These are phyloP conservation scores for Stigmatopora nigra DNA, from an alignment of 2,113 vertebrate genomes.

Conservation along the genomic window DNA sequence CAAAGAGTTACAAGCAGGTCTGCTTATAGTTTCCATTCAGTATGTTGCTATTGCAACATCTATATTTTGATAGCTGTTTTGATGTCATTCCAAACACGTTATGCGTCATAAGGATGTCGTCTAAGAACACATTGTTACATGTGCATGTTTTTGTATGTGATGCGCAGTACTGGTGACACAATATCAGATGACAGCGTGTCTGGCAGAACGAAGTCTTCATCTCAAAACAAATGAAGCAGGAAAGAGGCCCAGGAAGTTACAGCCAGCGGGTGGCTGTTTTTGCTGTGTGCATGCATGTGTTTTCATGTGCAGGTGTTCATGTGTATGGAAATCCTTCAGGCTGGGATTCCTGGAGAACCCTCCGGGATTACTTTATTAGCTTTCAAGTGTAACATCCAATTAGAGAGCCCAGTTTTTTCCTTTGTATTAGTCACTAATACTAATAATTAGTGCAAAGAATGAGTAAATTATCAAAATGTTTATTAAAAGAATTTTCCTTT, in stretches of 20 bases:
- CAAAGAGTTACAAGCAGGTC: conserved; percentile 5
- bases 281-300: conserved; percentile 38
- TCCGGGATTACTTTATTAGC: conserved; percentile 33
- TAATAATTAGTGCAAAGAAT: no score
- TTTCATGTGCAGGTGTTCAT: conserved; percentile 11
- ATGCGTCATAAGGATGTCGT: conserved; percentile 21
- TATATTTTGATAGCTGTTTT: conserved; percentile 49
- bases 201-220: conserved; percentile 44
- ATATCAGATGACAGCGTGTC: conserved; percentile 40
- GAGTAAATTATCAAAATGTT: no score
- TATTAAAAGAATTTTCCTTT: no score
- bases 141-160: conserved; percentile 6
- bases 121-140: conserved; percentile 23
- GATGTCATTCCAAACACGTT: conserved; percentile 41
- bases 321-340: conserved; percentile 41
- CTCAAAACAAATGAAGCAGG: conserved; percentile 64
- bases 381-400: not conserved
- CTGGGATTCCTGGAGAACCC: conserved; percentile 47
- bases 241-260: conserved; percentile 65
- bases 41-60: conserved; percentile 43
- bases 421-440: no score
- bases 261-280: conserved; percentile 56
- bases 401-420: no score
- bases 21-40: conserved; percentile 43
- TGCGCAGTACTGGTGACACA: conserved; percentile 52